Conservation (phyloP, 2,888 invertebrate genomes). For the Synergus itoensis region DNA sequence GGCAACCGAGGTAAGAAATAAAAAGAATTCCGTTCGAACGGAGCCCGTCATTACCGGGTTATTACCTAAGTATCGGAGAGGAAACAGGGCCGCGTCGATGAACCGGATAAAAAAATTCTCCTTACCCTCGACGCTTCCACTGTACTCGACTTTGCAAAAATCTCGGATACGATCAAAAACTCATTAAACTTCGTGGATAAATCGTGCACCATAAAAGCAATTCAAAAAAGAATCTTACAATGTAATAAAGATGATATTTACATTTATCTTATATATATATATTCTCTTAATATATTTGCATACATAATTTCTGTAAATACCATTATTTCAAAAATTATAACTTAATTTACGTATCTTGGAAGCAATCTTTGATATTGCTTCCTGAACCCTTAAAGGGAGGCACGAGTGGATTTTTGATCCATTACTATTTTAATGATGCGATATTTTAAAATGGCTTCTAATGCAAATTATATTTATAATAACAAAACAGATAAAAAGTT, state of each 20-base stretch:
- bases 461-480: too few species aligned
- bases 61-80: constrained; percentile 74
- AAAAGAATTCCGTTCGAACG: constrained; percentile 64
- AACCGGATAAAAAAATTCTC: constrained; percentile 47
- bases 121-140: constrained; percentile 20
- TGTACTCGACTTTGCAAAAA: constrained; percentile 27
- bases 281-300: not conserved
- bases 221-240: not conserved
- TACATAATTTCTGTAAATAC: not conserved
- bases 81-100: constrained; percentile 59
- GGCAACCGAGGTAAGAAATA: constrained; percentile 55
- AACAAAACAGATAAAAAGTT: too few species aligned
- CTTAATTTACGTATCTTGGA: not conserved
- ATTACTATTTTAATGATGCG: not conserved
- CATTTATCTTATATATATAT: not conserved
- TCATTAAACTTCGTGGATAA: constrained; percentile 17
- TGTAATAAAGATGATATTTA: not conserved
- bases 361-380: not conserved
- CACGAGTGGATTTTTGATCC: not conserved
- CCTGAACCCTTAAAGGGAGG: not conserved
- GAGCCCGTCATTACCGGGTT: constrained; percentile 71
- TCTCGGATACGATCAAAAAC: constrained; percentile 13
- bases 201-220: constrained; percentile 5
- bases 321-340: not conserved
- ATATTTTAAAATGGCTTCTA: too few species aligned